These are phyloP conservation scores for Aethina tumida DNA, from an alignment of 1,140 invertebrate species.

Conservation along the genomic window DNA sequence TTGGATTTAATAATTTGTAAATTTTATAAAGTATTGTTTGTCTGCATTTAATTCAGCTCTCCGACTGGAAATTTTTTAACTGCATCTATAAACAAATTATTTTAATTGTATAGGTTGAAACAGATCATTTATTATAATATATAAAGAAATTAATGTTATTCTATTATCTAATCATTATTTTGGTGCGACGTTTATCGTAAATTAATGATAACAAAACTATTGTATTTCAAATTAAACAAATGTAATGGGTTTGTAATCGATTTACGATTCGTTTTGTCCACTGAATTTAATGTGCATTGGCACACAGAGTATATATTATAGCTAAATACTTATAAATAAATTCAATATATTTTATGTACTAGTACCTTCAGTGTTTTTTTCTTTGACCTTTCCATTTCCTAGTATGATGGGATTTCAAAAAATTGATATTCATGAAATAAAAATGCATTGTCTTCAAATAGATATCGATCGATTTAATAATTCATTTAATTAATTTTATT, in stretches of 20 bases:
- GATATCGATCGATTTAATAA: too few species aligned
- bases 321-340: conserved; percentile 28
- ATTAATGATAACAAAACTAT: too few species aligned
- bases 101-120: conserved; percentile 12
- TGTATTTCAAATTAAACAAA: conserved; percentile 24
- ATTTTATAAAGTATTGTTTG: conserved; percentile 1
- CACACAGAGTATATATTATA: conserved; percentile 23
- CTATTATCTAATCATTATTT: conserved; percentile 27
- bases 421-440: too few species aligned
- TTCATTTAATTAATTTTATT: too few species aligned
- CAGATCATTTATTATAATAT: conserved; percentile 19
- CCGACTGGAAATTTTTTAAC: conserved; percentile 3
- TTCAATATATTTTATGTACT: conserved; percentile 31
- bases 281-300: conserved; percentile 19
- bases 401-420: too few species aligned
- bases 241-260: conserved; percentile 25
- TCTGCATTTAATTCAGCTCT: neutral
- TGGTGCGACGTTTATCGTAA: too few species aligned
- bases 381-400: too few species aligned
- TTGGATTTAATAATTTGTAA: neutral
- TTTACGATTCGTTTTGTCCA: conserved; percentile 15
- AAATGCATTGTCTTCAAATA: too few species aligned
- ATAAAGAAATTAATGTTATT: conserved; percentile 26
- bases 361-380: conserved; percentile 21
- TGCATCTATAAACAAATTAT: conserved; percentile 7